These are phyloP conservation scores for Metopolophium dirhodum DNA, from an alignment of 1,140 invertebrate genomes.

Conservation along the genomic window DNA sequence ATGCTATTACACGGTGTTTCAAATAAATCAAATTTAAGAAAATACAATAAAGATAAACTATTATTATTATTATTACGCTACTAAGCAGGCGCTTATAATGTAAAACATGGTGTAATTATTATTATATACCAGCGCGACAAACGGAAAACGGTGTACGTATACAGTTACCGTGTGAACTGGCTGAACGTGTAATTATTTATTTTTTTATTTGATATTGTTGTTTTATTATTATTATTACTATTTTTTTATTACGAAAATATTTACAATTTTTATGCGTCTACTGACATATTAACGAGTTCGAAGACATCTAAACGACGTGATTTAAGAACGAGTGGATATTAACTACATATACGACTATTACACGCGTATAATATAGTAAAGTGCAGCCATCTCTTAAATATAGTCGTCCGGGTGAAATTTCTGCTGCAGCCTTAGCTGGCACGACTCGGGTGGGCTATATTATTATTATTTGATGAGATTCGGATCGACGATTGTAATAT, in stretches of 20 bases:
- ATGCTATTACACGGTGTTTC: constrained; percentile 42
- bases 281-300: constrained; percentile 21
- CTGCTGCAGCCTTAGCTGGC: not conserved
- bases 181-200: not conserved
- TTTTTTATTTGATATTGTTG: constrained; percentile 9
- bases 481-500: not conserved
- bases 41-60: constrained; percentile 43
- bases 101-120: constrained; percentile 27
- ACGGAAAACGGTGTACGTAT: not conserved
- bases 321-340: not conserved
- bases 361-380: not conserved
- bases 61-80: constrained; percentile 29
- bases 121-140: not conserved
- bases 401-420: not conserved
- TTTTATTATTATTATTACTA: not conserved
- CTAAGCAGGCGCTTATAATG: constrained; percentile 21
- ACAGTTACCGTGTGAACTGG: not conserved
- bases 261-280: not conserved
- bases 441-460: not conserved
- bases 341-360: not conserved
- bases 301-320: constrained; percentile 19
- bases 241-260: constrained; percentile 18
- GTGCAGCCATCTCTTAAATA: not conserved
- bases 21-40: constrained; percentile 52
- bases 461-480: not conserved